Conservation (phyloP, 2,113 vertebrate genomes). For the Coryphaenoides rupestris region DNA sequence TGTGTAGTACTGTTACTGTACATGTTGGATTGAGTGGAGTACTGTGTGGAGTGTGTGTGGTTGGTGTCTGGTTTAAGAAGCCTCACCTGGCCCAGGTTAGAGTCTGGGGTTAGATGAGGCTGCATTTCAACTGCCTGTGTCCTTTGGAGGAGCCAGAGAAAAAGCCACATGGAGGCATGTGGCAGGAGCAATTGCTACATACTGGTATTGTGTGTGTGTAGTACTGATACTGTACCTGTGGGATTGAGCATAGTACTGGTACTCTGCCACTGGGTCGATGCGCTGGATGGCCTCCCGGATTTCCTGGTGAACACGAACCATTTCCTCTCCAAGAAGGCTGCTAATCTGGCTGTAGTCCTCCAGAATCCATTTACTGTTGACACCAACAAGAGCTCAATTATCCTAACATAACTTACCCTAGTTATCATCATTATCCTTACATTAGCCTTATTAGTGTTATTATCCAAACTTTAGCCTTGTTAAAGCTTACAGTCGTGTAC, state of each 20-base stretch:
- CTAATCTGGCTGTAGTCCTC: conserved; percentile 96
- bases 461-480: no score
- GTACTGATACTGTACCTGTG: conserved; percentile 72
- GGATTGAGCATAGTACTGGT: conserved; percentile 88
- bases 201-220: background rate
- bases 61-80: no score
- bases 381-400: background rate
- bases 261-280: conserved; percentile 88
- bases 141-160: no score
- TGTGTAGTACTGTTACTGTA: conserved; percentile 87
- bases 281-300: conserved; percentile 86
- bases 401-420: background rate
- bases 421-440: no score
- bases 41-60: no score
- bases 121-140: no score
- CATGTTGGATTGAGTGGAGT: conserved; percentile 58
- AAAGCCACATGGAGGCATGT: no score
- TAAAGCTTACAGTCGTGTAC: no score
- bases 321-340: conserved; percentile 91
- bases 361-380: conserved; percentile 84
- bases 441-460: no score
- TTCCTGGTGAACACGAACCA: conserved; percentile 91
- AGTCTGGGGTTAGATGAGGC: no score
- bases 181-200: no score
- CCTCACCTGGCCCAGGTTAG: no score